phyloP scores from a whole-genome alignment of 2,797 vertebrate species.

The Australoheros facetus region DNA sequence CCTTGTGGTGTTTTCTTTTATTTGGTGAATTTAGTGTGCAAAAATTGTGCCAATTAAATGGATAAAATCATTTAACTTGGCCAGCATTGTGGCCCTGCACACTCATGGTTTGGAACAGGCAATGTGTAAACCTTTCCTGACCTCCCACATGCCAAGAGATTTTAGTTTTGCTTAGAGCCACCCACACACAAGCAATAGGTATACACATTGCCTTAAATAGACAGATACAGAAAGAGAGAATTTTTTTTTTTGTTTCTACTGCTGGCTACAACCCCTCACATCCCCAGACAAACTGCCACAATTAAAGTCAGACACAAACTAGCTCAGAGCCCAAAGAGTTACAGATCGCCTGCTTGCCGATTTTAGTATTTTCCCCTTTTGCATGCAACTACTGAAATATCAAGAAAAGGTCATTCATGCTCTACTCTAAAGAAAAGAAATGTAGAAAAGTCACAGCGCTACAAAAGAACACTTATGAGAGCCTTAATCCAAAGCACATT shows the following conservation, averaged over 20 bases:
- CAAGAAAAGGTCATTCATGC: conserved; percentile 52
- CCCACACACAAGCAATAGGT: conserved; percentile 81
- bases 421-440: conserved; percentile 48
- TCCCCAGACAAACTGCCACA: conserved; percentile 32
- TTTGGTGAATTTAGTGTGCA: conserved; percentile 55
- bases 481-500: conserved; percentile 52
- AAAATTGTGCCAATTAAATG: conserved; percentile 68
- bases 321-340: conserved; percentile 49
- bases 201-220: conserved; percentile 78
- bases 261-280: conserved; percentile 38
- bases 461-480: conserved; percentile 35
- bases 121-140: conserved; percentile 83
- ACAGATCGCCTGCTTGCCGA: conserved; percentile 24
- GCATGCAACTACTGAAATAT: conserved; percentile 63
- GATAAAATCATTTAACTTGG: conserved; percentile 60
- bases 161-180: conserved; percentile 74
- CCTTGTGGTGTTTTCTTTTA: conserved; percentile 69
- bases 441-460: conserved; percentile 33
- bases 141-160: conserved; percentile 79
- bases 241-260: conserved; percentile 22
- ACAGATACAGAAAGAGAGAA: conserved; percentile 58
- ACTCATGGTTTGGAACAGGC: conserved; percentile 78
- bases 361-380: conserved; percentile 55
- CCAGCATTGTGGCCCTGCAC: conserved; percentile 68
- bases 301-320: conserved; percentile 39